Evolutionary conservation across 2,888 invertebrate genomes (phyloP).

Genomic region (Cenopis cana): DNA sequence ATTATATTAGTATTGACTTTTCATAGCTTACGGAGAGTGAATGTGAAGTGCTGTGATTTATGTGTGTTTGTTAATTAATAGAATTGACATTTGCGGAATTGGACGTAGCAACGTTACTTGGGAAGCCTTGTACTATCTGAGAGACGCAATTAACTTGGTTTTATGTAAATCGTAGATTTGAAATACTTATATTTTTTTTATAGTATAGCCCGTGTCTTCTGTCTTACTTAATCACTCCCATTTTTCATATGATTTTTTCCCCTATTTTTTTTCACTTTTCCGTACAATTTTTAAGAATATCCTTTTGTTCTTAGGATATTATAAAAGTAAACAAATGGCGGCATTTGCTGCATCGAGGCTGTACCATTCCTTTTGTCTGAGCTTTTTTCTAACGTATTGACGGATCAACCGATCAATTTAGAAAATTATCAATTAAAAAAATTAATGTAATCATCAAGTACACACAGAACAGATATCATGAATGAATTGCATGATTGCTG

Average conservation of each 20-base stretch:
- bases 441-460: no score
- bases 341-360: background rate
- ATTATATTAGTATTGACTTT: no score
- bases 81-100: background rate
- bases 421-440: no score
- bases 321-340: background rate
- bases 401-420: background rate
- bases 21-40: background rate
- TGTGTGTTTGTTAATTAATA: background rate
- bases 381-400: background rate
- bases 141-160: background rate
- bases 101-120: background rate
- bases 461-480: no score
- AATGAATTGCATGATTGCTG: no score
- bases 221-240: no score
- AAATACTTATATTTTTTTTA: background rate
- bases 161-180: background rate
- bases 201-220: no score
- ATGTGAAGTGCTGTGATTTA: conserved; percentile 22
- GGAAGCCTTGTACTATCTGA: background rate
- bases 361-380: background rate
- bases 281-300: no score
- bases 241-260: no score
- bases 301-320: no score
- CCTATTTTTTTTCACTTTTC: no score